Conservation (phyloP, 35 echinoderm and acorn worm species). For the Stichopus chloronotus region DNA sequence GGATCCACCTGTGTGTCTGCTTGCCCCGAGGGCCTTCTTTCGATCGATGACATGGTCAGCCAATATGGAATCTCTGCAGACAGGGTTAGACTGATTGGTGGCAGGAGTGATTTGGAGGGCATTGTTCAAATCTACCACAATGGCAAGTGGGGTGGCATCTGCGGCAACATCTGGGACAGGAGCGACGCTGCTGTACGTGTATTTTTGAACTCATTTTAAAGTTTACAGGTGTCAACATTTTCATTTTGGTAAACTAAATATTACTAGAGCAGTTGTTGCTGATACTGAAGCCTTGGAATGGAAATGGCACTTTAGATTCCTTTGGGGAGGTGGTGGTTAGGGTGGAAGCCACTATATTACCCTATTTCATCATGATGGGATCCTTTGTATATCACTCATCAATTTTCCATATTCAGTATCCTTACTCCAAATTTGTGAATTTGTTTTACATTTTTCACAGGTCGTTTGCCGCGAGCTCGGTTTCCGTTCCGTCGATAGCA, state of each 20-base stretch:
- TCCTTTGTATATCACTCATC: too few species aligned
- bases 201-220: too few species aligned
- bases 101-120: constrained; percentile 63
- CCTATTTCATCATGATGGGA: too few species aligned
- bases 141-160: constrained; percentile 82
- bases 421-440: background rate
- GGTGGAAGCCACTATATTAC: too few species aligned
- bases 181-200: constrained; percentile 76
- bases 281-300: too few species aligned
- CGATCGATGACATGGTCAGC: constrained; percentile 45
- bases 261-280: too few species aligned
- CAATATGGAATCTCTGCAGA: background rate
- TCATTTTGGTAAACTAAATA: too few species aligned
- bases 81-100: constrained; percentile 68
- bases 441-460: constrained; percentile 44
- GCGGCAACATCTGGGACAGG: constrained; percentile 69
- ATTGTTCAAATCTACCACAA: constrained; percentile 71
- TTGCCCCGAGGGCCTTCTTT: constrained; percentile 31
- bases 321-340: too few species aligned
- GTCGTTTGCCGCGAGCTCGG: constrained; percentile 90
- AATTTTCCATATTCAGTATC: too few species aligned
- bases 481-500: constrained; percentile 34
- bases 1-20: constrained; percentile 58
- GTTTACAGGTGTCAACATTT: too few species aligned
- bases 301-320: too few species aligned